These are phyloP conservation scores for Troilus luridus DNA, from an alignment of 2,888 invertebrate species.

Conservation along the genomic window DNA sequence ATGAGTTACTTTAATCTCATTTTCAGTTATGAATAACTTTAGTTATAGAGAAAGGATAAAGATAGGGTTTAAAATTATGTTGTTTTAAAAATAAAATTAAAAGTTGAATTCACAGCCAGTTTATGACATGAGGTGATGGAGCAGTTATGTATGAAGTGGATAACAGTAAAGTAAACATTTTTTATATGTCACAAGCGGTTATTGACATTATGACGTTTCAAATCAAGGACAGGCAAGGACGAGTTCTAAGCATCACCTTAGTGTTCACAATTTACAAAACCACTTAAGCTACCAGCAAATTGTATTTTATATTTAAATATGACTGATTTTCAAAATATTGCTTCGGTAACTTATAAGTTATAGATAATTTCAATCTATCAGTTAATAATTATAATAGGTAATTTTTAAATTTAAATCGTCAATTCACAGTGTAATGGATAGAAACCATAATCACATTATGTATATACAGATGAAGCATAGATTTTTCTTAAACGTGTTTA, in stretches of 20 bases:
- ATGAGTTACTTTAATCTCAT: neutral
- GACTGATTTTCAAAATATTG: neutral
- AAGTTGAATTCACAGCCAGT: neutral
- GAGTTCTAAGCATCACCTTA: constrained; percentile 2
- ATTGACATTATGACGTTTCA: neutral
- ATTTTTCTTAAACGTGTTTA: no score
- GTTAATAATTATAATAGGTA: no score
- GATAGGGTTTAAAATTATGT: neutral
- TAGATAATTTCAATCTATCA: no score
- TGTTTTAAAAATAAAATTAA: neutral
- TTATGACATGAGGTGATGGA: neutral
- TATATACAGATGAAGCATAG: no score
- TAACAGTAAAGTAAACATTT: constrained; percentile 33
- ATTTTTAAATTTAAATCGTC: no score
- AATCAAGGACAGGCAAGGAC: constrained; percentile 10
- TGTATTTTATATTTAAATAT: neutral
- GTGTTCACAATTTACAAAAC: neutral
- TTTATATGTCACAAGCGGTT: neutral
- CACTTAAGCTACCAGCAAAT: neutral
- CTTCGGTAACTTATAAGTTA: no score
- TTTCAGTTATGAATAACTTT: neutral
- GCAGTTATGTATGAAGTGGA: neutral
- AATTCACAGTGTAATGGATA: no score
- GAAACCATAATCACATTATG: no score
- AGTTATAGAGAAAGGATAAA: no score